Evolutionary conservation across 1,140 invertebrate genomes (phyloP).

Genomic region (Drosophila oshimai): DNA sequence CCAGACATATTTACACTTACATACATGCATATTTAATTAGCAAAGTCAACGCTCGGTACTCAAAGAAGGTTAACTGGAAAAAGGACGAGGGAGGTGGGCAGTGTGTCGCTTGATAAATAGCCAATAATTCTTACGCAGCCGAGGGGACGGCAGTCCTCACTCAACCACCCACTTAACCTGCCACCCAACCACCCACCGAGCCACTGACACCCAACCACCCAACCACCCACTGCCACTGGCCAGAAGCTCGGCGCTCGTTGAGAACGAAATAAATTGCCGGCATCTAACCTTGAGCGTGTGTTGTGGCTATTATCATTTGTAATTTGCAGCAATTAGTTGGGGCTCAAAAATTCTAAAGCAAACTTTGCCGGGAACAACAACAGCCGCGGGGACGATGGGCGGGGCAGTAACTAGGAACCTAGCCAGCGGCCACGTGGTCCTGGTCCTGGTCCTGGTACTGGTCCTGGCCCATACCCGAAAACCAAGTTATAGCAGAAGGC

Average conservation of each 20-base stretch:
- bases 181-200: background rate
- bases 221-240: background rate
- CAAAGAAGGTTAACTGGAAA: conserved; percentile 20
- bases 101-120: conserved; percentile 74
- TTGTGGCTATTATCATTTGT: conserved; percentile 81
- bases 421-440: conserved; percentile 16
- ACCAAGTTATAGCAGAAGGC: conserved; percentile 42
- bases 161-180: background rate
- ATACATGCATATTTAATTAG: conserved; percentile 75
- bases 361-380: conserved; percentile 66
- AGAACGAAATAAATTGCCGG: conserved; percentile 75
- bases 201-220: background rate
- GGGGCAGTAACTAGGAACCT: background rate
- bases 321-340: conserved; percentile 80
- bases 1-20: conserved; percentile 12
- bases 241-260: conserved; percentile 32
- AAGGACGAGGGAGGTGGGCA: conserved; percentile 15
- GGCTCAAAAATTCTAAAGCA: conserved; percentile 81
- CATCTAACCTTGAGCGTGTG: conserved; percentile 80
- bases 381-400: background rate
- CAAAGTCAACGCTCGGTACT: conserved; percentile 59
- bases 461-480: conserved; percentile 30
- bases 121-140: conserved; percentile 77
- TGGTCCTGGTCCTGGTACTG: no score
- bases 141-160: conserved; percentile 24